phyloP scores from a whole-genome alignment of 2,113 vertebrate species.

The Pituophis catenifer region DNA sequence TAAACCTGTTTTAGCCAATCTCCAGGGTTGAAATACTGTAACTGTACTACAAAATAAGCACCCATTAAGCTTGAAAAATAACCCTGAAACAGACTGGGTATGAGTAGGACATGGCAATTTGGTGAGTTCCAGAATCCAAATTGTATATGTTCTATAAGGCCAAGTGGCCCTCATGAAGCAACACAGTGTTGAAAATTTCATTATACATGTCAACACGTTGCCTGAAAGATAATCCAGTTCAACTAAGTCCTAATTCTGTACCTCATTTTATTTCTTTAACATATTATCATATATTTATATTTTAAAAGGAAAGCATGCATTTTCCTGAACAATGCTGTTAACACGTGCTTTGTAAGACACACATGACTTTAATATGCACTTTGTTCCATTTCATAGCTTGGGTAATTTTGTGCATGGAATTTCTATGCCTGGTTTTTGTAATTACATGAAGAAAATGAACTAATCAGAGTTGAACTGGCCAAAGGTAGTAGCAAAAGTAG shows the following conservation, averaged over 20 bases:
- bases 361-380: background rate
- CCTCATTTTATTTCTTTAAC: background rate
- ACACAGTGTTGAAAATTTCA: too few species aligned
- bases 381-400: background rate
- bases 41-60: background rate
- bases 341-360: background rate
- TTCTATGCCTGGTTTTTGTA: background rate
- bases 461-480: background rate
- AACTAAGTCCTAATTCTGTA: background rate
- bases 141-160: background rate
- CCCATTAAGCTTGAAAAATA: background rate
- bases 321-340: background rate
- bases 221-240: background rate
- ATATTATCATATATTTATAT: background rate
- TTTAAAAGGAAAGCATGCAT: background rate
- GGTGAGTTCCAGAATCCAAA: background rate
- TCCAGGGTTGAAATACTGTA: background rate
- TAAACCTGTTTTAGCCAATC: background rate
- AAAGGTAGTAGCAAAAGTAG: background rate
- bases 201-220: background rate
- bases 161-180: background rate
- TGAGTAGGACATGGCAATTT: background rate
- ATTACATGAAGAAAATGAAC: background rate
- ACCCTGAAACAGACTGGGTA: background rate
- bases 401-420: background rate